A percentile compares a stretch with the other conserved stretches of the same genome.
Conservation (phyloP, 2,888 invertebrate species). For the Hermaeophaga mercurialis region DNA sequence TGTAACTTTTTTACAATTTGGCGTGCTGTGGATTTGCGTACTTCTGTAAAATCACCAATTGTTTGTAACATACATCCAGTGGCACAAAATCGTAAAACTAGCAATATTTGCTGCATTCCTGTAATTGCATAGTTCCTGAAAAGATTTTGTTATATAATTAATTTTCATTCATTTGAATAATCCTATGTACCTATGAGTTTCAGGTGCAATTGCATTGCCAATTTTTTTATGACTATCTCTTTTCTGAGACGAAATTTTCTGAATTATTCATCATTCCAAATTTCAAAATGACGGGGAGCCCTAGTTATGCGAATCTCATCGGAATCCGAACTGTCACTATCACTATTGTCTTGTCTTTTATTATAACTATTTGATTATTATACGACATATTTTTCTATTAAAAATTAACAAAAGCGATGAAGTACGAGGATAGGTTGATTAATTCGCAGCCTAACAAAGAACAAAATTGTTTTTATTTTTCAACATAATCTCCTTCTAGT, state of each 20-base stretch:
- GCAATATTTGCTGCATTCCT: conserved; percentile 8
- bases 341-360: not conserved
- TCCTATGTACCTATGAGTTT: not conserved
- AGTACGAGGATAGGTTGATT: no score
- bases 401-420: no score
- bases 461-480: no score
- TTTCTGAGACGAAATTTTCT: no score
- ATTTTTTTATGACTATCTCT: not conserved
- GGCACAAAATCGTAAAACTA: conserved; percentile 22
- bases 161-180: not conserved
- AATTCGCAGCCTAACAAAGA: no score
- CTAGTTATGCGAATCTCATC: not conserved
- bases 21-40: conserved; percentile 4
- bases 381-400: no score
- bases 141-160: not conserved
- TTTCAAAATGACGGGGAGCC: not conserved
- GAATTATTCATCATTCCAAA: not conserved
- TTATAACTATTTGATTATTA: no score
- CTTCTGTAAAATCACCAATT: conserved; percentile 21
- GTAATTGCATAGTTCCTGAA: not conserved
- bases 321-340: not conserved
- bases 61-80: conserved; percentile 15
- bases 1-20: not conserved
- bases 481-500: no score
- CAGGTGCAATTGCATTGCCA: not conserved